Evolutionary conservation across 2,113 vertebrate genomes (phyloP).

Genomic region (Barbus barbus): DNA sequence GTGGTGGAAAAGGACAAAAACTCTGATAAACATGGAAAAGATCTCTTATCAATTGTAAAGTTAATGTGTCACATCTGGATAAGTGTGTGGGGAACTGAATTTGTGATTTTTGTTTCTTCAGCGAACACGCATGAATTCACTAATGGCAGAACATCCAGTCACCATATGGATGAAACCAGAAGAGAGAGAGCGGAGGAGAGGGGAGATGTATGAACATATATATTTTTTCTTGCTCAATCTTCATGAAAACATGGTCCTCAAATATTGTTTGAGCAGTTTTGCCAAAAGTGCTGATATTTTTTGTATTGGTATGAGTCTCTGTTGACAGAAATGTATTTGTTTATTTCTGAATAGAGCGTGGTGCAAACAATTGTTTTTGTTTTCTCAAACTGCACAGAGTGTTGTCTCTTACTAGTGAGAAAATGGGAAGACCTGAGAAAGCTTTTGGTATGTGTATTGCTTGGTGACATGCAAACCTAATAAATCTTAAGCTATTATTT

Average conservation of each 20-base stretch:
- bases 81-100: neutral
- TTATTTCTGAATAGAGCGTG: neutral
- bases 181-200: constrained; percentile 91
- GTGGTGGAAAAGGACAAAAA: neutral
- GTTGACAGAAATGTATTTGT: neutral
- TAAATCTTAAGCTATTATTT: neutral
- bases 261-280: neutral
- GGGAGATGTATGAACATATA: constrained; percentile 86
- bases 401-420: neutral
- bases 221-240: neutral
- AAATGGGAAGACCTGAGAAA: neutral
- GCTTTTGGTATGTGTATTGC: neutral
- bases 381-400: neutral
- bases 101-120: constrained; percentile 62
- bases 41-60: neutral
- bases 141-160: constrained; percentile 87
- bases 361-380: neutral
- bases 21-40: neutral
- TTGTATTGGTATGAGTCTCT: neutral
- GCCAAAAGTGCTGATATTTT: neutral
- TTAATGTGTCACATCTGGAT: neutral
- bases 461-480: neutral
- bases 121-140: constrained; percentile 87
- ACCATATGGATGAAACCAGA: constrained; percentile 83
- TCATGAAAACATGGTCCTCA: neutral